phyloP scores from a whole-genome alignment of 2,113 vertebrate genomes.

The crab-eating macaque (Macaca fascicularis) region T2T-MFA8v1.1 NC_088377.1:154733501-154734000 shows the following conservation, averaged over 20 bases:
- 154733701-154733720: not conserved
- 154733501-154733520: not conserved
- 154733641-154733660: not conserved
- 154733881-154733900: not conserved
- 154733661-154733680: not conserved
- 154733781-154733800: constrained; percentile 10
- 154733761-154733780: not conserved
- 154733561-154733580: not conserved
- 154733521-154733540: not conserved
- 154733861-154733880: not conserved
- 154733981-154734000: constrained; percentile 11
- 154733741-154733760: not conserved
- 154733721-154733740: not conserved
- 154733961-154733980: not conserved
- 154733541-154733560: not conserved
- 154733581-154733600: not conserved
- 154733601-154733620: not conserved
- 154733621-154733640: not conserved
- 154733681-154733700: not conserved
- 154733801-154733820: not conserved
- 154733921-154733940: constrained; percentile 47
- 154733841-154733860: not conserved
- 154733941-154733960: not conserved
- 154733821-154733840: constrained; percentile 11
- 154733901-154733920: constrained; percentile 33